A percentile compares a stretch with the other conserved stretches of the same genome.
phyloP scores from a whole-genome alignment of 2,888 invertebrate species.

The Miltochrista miniata region DNA sequence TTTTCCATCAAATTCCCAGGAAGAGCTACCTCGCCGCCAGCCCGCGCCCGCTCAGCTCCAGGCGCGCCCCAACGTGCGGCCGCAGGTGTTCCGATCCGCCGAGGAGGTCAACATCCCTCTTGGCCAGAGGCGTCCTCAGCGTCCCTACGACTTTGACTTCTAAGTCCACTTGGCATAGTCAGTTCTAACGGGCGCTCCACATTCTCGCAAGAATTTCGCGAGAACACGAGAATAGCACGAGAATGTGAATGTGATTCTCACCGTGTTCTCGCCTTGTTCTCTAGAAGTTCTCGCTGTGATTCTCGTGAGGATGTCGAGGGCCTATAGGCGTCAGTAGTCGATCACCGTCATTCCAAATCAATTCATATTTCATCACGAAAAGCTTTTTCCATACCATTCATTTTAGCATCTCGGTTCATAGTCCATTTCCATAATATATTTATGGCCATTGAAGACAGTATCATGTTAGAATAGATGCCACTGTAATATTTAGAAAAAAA shows the following conservation, averaged over 20 bases:
- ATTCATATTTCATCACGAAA: not conserved
- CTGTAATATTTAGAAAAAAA: conserved; percentile 17
- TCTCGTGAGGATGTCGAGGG: no score
- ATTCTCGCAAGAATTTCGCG: no score
- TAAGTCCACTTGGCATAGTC: conserved; percentile 36
- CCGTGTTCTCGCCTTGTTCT: no score
- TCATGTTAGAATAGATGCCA: conserved; percentile 11
- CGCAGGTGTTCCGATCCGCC: conserved; percentile 91
- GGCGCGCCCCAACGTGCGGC: conserved; percentile 44
- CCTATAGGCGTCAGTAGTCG: conserved; percentile 14
- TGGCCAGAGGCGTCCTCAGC: conserved; percentile 89
- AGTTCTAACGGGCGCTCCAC: no score
- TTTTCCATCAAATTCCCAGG: conserved; percentile 37
- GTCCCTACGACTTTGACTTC: conserved; percentile 75
- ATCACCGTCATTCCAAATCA: not conserved
- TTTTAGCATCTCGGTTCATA: not conserved
- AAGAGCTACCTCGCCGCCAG: conserved; percentile 57
- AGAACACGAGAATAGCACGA: no score
- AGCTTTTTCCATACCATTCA: not conserved
- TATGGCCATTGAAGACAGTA: conserved; percentile 1
- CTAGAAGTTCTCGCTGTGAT: no score
- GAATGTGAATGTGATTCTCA: no score
- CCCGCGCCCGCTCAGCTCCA: conserved; percentile 43
- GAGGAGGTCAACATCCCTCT: conserved; percentile 95
- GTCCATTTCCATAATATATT: not conserved